Base-by-base conservation (phyloP, 2,888 invertebrate species). In the Nasonovia ribisnigri region DNA sequence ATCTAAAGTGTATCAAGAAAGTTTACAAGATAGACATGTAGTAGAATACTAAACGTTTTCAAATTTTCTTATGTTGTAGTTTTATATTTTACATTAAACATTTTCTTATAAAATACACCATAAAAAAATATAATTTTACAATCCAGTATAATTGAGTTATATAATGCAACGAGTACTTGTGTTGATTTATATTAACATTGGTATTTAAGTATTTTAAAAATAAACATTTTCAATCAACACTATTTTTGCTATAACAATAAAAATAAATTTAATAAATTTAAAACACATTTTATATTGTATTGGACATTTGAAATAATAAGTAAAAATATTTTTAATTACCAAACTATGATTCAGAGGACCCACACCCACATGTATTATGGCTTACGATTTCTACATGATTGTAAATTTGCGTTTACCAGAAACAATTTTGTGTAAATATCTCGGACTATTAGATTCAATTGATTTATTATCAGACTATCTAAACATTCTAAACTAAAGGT, bases 1-100 rank as follows among this genome's bases (percentile, higher is more conserved):
- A 67, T 16, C 67, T n/a, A 67, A 67, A 67, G 77, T 77, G 36
- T 77, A 77, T 77, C 77, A 77, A 77, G 36, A 77, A 77, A 77
- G 36, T 77, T 77, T 77, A 20, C 20, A 20, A 77, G 20, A 36
- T 77, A 36, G 36, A 26, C 36, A 77, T 77, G 77, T 77, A 77
- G 67, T 36, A 67, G 16, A 67, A 67, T 67, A 67, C 67, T 67
- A 67, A 67, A 67, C 67, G 67, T 67, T 67, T 67, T 36, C n/a
- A 67, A 67, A 67, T 67, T 67, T 6, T 36, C n/a, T 67, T 36
- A 26, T 36, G n/a, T 67, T 67, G 16, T 36, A 20, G 46, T 46
- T 67, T 36, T 67, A 67, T 67, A 36, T 20, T 67, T 67, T 36
- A 36, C 16, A 67, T 67, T 36, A 36, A 36, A 16, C n/a, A 67